A percentile compares a stretch with the other conserved stretches of the same genome.
Evolutionary conservation across 2,888 invertebrate species (phyloP).

Genomic region (Mythimna loreyi): DNA sequence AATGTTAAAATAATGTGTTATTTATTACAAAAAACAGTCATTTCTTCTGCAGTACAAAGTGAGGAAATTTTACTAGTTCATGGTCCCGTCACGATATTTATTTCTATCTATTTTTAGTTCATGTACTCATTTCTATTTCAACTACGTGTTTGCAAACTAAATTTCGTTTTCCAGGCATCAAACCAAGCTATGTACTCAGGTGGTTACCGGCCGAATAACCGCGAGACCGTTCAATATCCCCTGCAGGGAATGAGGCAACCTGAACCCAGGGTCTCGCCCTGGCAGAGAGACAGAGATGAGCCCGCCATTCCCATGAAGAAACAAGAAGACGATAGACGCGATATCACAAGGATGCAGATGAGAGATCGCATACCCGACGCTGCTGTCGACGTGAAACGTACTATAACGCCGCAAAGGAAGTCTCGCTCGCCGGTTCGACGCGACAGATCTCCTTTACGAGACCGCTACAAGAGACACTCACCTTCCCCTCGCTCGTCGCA

Average conservation of each 20-base stretch:
- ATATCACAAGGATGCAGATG: slow-evolving; percentile 48
- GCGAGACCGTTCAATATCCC: slow-evolving; percentile 73
- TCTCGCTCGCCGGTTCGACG: slow-evolving; percentile 80
- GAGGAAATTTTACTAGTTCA: slow-evolving; percentile 1
- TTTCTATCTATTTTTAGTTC: slow-evolving; percentile 16
- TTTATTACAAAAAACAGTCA: neutral
- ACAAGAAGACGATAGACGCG: slow-evolving; percentile 74
- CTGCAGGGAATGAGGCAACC: slow-evolving; percentile 63
- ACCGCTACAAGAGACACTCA: slow-evolving; percentile 80
- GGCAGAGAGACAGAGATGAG: slow-evolving; percentile 77
- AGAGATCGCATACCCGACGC: slow-evolving; percentile 62
- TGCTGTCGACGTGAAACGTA: slow-evolving; percentile 37
- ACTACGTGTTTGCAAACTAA: slow-evolving; percentile 78
- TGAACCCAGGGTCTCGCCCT: slow-evolving; percentile 66
- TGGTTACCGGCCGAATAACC: slow-evolving; percentile 78
- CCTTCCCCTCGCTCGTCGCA: slow-evolving; percentile 76
- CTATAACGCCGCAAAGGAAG: slow-evolving; percentile 57
- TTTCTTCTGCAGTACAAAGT: slow-evolving; percentile 2
- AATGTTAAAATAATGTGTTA: neutral
- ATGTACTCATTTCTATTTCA: slow-evolving; percentile 42
- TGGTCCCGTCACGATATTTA: slow-evolving; percentile 12
- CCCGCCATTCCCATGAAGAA: slow-evolving; percentile 65
- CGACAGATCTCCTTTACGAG: slow-evolving; percentile 79
- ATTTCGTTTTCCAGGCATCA: slow-evolving; percentile 87
- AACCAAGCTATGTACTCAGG: slow-evolving; percentile 85